A percentile compares a stretch with the other conserved stretches of the same genome.
These are phyloP conservation scores for Gymnothorax reevesii DNA, from an alignment of 2,797 vertebrate genomes.

Conservation along the genomic window DNA sequence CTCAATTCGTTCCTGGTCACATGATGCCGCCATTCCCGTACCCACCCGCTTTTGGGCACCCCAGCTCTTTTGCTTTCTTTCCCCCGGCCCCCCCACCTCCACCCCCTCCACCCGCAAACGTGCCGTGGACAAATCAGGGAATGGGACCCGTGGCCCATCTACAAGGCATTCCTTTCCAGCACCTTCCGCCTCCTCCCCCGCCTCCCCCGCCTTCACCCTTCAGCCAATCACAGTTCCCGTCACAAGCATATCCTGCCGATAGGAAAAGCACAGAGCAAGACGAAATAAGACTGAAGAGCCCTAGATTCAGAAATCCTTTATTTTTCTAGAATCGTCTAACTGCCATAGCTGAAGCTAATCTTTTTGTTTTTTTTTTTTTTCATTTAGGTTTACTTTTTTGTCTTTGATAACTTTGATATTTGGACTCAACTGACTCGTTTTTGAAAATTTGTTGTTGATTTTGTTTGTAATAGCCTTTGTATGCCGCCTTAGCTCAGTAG, in stretches of 20 bases:
- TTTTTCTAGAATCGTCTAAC: conserved; percentile 16
- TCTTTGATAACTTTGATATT: background rate
- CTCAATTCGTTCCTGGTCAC: background rate
- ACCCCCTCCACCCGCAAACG: background rate
- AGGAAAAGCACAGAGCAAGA: background rate
- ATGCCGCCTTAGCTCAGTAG: background rate
- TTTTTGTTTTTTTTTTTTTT: background rate
- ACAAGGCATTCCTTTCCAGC: conserved; percentile 12
- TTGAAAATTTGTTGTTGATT: background rate
- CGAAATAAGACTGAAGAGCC: background rate
- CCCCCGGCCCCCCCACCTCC: background rate
- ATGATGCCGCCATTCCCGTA: background rate
- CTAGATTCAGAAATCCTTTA: conserved; percentile 3
- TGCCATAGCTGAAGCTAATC: conserved; percentile 2
- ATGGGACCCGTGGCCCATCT: conserved; percentile 16
- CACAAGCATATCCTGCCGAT: background rate
- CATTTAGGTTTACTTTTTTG: background rate
- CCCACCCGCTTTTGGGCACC: background rate
- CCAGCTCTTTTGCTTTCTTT: background rate
- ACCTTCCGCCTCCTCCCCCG: conserved; percentile 17
- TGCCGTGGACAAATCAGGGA: conserved; percentile 5
- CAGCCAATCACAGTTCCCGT: background rate
- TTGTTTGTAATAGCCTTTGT: background rate
- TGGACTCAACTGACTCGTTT: background rate
- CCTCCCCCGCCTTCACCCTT: conserved; percentile 4